These are phyloP conservation scores for Drosophila anceps DNA, from an alignment of 2,888 invertebrate genomes.

Conservation along the genomic window DNA sequence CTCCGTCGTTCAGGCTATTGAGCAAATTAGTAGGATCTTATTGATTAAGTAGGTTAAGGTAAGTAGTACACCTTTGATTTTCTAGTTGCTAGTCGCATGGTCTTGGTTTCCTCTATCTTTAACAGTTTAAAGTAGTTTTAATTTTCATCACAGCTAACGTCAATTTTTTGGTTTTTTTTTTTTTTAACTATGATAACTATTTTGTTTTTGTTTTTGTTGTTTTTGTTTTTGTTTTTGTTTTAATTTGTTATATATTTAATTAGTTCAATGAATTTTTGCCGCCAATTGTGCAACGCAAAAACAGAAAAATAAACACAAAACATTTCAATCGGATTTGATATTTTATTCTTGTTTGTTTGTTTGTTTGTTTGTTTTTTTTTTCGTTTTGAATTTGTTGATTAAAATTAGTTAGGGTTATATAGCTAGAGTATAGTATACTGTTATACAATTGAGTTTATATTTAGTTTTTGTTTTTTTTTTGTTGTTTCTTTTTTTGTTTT, in stretches of 20 bases:
- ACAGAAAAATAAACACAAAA: slow-evolving; percentile 30
- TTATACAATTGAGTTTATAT: slow-evolving; percentile 37
- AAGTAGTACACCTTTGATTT: slow-evolving; percentile 19
- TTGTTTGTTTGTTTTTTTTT: neutral
- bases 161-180: slow-evolving; percentile 33
- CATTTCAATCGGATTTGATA: slow-evolving; percentile 15
- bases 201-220: neutral
- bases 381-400: slow-evolving; percentile 14
- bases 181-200: slow-evolving; percentile 31
- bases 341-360: slow-evolving; percentile 9
- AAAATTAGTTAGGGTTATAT: slow-evolving; percentile 33
- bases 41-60: slow-evolving; percentile 12
- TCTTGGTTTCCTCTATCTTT: slow-evolving; percentile 15
- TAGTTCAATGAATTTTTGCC: neutral
- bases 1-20: slow-evolving; percentile 22
- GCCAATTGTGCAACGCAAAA: slow-evolving; percentile 16
- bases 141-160: slow-evolving; percentile 71
- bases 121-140: slow-evolving; percentile 49
- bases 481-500: too few relatives aligned
- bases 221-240: neutral
- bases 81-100: slow-evolving; percentile 21
- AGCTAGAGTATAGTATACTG: slow-evolving; percentile 16
- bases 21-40: slow-evolving; percentile 33
- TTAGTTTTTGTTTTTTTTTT: slow-evolving; percentile 16
- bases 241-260: slow-evolving; percentile 6